phyloP scores from a whole-genome alignment of 2,113 vertebrate genomes.

The Paracanthobrama guichenoti region DNA sequence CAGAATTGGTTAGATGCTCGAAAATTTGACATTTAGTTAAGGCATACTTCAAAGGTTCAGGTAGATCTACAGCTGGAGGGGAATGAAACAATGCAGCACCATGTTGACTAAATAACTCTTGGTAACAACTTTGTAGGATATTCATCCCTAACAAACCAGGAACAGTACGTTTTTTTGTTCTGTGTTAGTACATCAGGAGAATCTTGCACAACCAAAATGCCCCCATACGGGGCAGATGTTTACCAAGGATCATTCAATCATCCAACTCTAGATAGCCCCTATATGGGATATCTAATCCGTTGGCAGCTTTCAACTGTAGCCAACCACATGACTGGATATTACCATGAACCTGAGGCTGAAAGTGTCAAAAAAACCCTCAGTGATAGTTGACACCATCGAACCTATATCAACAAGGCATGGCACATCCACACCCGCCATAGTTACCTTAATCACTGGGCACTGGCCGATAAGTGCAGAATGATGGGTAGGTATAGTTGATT shows the following conservation, averaged over 20 bases:
- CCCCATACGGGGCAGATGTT: no score
- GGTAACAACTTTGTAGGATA: no score
- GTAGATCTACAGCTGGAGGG: no score
- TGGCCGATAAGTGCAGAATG: neutral
- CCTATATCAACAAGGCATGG: neutral
- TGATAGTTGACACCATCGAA: neutral
- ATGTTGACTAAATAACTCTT: no score
- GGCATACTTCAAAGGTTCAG: no score
- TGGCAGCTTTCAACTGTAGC: neutral
- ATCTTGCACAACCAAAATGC: no score
- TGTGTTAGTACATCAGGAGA: no score
- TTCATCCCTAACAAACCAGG: no score
- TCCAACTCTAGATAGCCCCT: neutral
- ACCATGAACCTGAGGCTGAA: neutral
- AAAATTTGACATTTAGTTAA: no score
- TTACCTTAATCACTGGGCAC: neutral
- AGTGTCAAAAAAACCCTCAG: neutral
- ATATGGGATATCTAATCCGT: neutral
- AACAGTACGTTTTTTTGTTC: no score
- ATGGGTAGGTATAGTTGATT: neutral
- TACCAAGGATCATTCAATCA: neutral
- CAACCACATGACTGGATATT: neutral
- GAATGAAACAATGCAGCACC: no score
- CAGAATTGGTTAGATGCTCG: no score
- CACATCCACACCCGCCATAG: neutral